A percentile compares a stretch with the other conserved stretches of the same genome.
phyloP scores from a whole-genome alignment of 53 echinoderm and acorn worm genomes.

The Hippasteria phrygiana region DNA sequence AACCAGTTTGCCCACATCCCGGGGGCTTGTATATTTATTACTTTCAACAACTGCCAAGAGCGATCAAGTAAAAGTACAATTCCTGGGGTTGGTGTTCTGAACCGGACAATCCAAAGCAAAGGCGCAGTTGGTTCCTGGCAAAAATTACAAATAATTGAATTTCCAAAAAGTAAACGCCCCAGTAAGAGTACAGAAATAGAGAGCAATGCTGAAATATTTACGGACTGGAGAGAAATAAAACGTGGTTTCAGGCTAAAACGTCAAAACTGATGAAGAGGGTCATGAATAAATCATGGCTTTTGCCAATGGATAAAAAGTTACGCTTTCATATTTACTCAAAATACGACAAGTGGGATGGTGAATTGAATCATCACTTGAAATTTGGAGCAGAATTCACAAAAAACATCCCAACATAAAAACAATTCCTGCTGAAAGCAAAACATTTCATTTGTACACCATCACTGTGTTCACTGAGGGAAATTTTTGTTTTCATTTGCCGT shows the following conservation, averaged over 20 bases:
- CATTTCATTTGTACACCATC: no score
- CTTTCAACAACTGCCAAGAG: no score
- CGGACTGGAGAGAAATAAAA: not conserved
- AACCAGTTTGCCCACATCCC: no score
- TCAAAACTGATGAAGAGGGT: conserved; percentile 12
- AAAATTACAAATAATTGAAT: not conserved
- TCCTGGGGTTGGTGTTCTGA: not conserved
- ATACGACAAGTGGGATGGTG: no score
- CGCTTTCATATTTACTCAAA: not conserved
- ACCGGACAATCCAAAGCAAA: not conserved
- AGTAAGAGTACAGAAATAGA: not conserved
- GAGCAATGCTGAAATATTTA: not conserved
- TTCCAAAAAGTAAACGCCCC: not conserved
- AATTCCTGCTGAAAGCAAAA: no score
- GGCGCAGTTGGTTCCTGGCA: not conserved
- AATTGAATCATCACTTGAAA: no score
- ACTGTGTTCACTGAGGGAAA: no score
- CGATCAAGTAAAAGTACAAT: not conserved
- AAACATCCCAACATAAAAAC: no score
- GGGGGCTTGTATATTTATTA: no score
- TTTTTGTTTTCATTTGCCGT: no score
- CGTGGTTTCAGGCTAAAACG: conserved; percentile 6
- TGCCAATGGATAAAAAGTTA: not conserved
- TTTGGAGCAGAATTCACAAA: no score
- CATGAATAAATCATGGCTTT: conserved; percentile 41